Evolutionary conservation across 2,888 invertebrate genomes (phyloP).

Genomic region (Agonopterix heracliana): DNA sequence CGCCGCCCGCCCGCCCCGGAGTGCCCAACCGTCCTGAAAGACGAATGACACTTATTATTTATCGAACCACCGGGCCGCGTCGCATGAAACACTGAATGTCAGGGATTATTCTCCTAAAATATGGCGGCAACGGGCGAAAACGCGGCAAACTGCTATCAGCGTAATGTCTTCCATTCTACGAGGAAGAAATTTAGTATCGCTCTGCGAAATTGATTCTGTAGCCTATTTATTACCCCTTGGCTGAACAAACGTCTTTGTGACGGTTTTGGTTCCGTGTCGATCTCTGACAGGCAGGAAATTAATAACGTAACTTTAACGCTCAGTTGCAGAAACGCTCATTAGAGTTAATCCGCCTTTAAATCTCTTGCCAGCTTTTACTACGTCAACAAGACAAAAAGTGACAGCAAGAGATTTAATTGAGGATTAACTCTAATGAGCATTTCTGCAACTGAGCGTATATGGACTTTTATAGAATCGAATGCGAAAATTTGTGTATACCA

Average conservation of each 20-base stretch:
- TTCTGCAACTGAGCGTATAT: too few species aligned
- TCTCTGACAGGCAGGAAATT: too few species aligned
- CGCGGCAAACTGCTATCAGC: conserved; percentile 2
- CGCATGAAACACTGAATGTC: conserved; percentile 31
- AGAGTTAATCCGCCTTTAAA: too few species aligned
- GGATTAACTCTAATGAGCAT: too few species aligned
- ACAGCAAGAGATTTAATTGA: too few species aligned
- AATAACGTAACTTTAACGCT: too few species aligned
- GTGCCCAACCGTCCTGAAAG: conserved; percentile 26
- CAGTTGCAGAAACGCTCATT: too few species aligned
- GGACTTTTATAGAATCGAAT: too few species aligned
- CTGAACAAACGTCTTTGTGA: neutral
- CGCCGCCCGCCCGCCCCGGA: neutral
- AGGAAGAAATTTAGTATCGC: conserved; percentile 11
- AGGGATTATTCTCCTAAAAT: conserved; percentile 34
- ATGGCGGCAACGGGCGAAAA: conserved; percentile 15
- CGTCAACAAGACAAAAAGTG: too few species aligned
- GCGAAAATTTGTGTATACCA: too few species aligned
- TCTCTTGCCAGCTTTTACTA: too few species aligned
- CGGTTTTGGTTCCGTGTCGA: too few species aligned
- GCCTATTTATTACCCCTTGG: neutral
- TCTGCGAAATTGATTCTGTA: conserved; percentile 8
- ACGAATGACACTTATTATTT: conserved; percentile 54
- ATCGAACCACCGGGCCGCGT: conserved; percentile 30
- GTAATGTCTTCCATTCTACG: conserved; percentile 3